These are phyloP conservation scores for Chlorops oryzae DNA, from an alignment of 1,140 invertebrate genomes.

Conservation along the genomic window DNA sequence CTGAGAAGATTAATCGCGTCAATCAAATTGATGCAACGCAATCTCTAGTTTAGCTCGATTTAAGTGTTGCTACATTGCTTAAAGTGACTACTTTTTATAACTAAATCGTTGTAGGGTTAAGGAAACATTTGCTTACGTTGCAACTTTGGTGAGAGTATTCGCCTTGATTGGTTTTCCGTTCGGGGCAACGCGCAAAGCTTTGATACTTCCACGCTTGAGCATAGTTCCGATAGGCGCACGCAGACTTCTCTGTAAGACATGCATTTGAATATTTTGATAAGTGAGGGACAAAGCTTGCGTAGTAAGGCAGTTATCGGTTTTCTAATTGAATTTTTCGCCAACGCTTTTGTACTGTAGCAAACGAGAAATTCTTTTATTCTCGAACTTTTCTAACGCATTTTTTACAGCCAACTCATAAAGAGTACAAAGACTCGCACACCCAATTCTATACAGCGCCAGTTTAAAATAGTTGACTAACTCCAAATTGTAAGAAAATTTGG, in stretches of 20 bases:
- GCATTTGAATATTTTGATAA: constrained; percentile 33
- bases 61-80: constrained; percentile 12
- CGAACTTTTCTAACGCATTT: not conserved
- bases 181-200: constrained; percentile 35
- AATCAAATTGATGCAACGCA: too few species aligned
- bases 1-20: too few species aligned
- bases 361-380: not conserved
- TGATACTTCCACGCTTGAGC: constrained; percentile 24
- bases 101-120: too few species aligned
- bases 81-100: constrained; percentile 7
- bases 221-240: constrained; percentile 20
- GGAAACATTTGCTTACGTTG: constrained; percentile 49
- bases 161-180: constrained; percentile 35
- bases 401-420: not conserved
- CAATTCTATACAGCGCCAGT: too few species aligned
- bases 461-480: too few species aligned
- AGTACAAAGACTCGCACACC: constrained; percentile 8
- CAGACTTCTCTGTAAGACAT: constrained; percentile 48
- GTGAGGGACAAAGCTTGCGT: not conserved
- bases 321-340: not conserved
- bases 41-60: constrained; percentile 13
- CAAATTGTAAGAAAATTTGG: too few species aligned
- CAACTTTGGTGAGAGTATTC: constrained; percentile 37
- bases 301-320: not conserved
- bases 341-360: not conserved